Evolutionary conservation across 2,888 invertebrate genomes (phyloP).

Genomic region (Rhagium mordax): DNA sequence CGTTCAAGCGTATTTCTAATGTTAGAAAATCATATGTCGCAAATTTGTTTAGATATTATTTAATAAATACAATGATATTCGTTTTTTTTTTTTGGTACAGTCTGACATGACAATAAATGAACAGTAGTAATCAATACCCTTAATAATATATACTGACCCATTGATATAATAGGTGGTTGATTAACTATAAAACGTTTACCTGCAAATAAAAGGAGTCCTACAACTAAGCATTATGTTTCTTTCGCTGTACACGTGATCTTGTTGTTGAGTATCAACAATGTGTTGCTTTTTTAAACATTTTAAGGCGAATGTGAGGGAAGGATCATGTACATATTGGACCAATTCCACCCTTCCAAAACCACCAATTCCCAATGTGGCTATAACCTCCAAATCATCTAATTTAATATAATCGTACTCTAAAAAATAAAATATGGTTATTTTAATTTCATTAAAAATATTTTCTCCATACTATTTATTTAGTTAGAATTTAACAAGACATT

Average conservation of each 20-base stretch:
- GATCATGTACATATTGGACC: constrained; percentile 70
- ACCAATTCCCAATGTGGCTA: constrained; percentile 81
- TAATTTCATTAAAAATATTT: no score
- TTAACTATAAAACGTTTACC: constrained; percentile 70
- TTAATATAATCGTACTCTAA: constrained; percentile 69
- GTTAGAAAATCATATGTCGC: no score
- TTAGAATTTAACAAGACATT: no score
- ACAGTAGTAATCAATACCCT: no score
- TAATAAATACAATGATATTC: no score
- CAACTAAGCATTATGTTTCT: constrained; percentile 80
- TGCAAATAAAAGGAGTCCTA: constrained; percentile 81
- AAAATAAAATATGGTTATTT: constrained; percentile 43
- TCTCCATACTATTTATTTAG: no score
- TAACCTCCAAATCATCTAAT: constrained; percentile 75
- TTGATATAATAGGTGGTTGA: no score
- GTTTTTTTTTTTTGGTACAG: no score
- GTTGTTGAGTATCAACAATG: constrained; percentile 82
- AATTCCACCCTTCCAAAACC: constrained; percentile 82
- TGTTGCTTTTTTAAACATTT: constrained; percentile 83
- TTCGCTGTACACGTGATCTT: constrained; percentile 82
- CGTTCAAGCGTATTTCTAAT: no score
- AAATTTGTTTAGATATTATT: no score
- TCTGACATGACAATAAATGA: no score
- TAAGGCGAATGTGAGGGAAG: constrained; percentile 75
- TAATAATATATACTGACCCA: no score